Evolutionary conservation across 2,797 vertebrate genomes (phyloP).

Genomic region (Cygnus olor): DNA sequence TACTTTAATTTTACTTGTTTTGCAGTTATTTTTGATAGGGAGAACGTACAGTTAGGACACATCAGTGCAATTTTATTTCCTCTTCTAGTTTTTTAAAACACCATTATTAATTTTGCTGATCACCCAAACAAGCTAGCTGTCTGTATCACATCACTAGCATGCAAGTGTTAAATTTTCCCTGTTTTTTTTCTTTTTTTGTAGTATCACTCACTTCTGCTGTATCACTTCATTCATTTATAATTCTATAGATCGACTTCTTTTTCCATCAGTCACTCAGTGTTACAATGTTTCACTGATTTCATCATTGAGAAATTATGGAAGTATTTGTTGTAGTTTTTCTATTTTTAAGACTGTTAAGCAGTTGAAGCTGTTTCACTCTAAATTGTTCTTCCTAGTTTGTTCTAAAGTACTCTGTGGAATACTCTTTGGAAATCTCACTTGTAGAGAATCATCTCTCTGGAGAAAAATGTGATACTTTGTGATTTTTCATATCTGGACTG

Average conservation of each 20-base stretch:
- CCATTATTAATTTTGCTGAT: not conserved
- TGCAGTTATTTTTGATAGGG: not conserved
- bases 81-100: not conserved
- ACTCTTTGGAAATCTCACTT: not conserved
- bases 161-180: not conserved
- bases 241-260: not conserved
- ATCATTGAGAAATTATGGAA: not conserved
- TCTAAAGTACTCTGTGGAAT: not conserved
- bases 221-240: not conserved
- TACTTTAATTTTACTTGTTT: not conserved
- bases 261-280: not conserved
- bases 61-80: not conserved
- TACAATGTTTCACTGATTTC: not conserved
- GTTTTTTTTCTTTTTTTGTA: not conserved
- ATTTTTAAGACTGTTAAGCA: not conserved
- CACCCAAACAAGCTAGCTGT: not conserved
- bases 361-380: not conserved
- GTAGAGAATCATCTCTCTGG: not conserved
- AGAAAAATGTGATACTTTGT: not conserved
- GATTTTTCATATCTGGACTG: not conserved
- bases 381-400: not conserved
- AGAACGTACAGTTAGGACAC: not conserved
- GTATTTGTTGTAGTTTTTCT: not conserved
- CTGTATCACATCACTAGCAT: fast-evolving
- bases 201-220: not conserved